Evolutionary conservation across 2,113 vertebrate species (phyloP), one percentile per base, ranked within the genome.

Genomic region (Procavia capensis): DNA sequence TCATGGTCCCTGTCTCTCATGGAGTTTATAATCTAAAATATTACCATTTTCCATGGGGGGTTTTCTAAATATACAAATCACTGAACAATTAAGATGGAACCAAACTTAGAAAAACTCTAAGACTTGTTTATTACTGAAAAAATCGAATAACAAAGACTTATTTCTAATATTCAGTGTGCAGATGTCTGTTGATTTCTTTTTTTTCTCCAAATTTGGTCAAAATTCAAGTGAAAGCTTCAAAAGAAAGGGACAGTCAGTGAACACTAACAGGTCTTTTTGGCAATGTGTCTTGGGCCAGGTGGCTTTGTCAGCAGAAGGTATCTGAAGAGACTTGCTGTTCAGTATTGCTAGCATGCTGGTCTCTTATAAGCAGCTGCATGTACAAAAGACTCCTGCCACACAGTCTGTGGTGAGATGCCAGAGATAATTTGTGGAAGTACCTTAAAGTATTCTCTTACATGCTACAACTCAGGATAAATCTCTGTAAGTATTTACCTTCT

Each of bases 271-370:
- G 36, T 76, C 88, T 50, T 64, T 3, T 16, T 94, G 93, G 84
- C 82, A 89, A 43, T 2, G 9, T 4, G 43, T 61, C 36, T 54
- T 63, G 4, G 84, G 11, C 36, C 95, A 97, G 90, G 95, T 86
- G 92, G 92, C 25, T 25, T 7, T 70, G 61, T 84, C 80, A 72
- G 70, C 80, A 83, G 64, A 89, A 95, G 50, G 59, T 76, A 50
- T 68, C 61, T 66, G 70, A 68, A 72, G 76, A 94, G 57, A 97
- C 81, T 68, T 88, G 74, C 88, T 92, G 92, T 87, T 93, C 95
- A 68, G 57, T 57, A 59, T n/a, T 91, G 75, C 75, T 68, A 85
- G 75, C 90, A 86, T 85, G 82, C 86, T 41, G 36, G 63, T 59
- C 68, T 85, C 68, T 92, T 61, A 59, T n/a, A 43, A 94, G 25